Percentiles rank a stretch among this genome's conserved stretches.
phyloP scores from a whole-genome alignment of 2,797 vertebrate species.

The Crenuchus spilurus region DNA sequence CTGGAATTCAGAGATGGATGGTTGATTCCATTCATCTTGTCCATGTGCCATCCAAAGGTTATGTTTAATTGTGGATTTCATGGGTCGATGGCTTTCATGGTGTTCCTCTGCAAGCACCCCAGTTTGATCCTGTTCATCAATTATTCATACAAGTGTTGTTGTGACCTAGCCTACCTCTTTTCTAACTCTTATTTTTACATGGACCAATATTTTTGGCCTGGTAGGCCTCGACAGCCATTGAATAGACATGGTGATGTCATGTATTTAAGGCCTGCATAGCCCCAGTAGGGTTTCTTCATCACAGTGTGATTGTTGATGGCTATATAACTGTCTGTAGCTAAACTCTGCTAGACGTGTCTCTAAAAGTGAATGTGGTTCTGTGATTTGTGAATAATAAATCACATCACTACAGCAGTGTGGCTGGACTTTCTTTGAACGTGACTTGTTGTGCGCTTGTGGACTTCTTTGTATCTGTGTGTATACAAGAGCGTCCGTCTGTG shows the following conservation, averaged over 20 bases:
- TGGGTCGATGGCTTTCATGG: constrained; percentile 45
- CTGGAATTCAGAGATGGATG: not conserved
- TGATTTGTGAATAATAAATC: constrained; percentile 14
- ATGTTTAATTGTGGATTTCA: constrained; percentile 53
- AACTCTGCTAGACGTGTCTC: not conserved
- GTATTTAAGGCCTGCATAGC: not conserved
- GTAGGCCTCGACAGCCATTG: not conserved
- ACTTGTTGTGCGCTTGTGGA: constrained; percentile 25
- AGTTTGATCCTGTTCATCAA: constrained; percentile 34
- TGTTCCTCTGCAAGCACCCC: constrained; percentile 33
- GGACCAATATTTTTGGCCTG: not conserved
- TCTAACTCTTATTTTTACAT: not conserved
- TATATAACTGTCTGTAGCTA: not conserved
- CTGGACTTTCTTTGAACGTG: constrained; percentile 1
- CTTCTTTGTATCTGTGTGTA: constrained; percentile 32
- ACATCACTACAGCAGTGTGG: not conserved
- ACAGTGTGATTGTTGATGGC: not conserved
- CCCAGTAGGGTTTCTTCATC: not conserved
- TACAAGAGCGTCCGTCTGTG: constrained; percentile 29
- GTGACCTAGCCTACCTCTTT: no score
- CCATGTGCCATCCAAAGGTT: constrained; percentile 33
- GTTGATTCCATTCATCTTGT: constrained; percentile 24
- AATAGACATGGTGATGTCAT: not conserved
- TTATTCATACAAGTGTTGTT: constrained; percentile 27
- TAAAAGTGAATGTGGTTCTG: not conserved